Conservation (phyloP, 2,888 invertebrate genomes). For the Melanostoma mellinum region DNA sequence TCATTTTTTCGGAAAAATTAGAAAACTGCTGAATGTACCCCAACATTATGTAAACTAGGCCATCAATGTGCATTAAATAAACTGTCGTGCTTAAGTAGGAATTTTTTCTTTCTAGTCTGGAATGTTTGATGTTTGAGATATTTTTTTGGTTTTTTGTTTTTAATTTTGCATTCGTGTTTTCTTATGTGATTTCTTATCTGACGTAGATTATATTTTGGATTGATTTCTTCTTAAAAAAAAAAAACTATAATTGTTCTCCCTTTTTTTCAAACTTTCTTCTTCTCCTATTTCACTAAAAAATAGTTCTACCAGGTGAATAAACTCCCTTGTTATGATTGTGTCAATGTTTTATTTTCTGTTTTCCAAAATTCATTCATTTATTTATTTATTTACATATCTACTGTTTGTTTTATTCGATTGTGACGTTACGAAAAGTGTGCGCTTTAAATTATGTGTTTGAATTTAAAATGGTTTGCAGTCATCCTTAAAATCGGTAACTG, state of each 20-base stretch:
- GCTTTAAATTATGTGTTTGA: no score
- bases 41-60: no score
- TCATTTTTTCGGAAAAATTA: no score
- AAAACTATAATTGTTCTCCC: slow-evolving; percentile 26
- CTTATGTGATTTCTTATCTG: background rate
- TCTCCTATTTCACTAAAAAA: slow-evolving; percentile 46
- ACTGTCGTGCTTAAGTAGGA: no score
- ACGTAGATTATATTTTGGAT: slow-evolving; percentile 2
- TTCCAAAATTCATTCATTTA: slow-evolving; percentile 6
- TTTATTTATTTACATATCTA: background rate
- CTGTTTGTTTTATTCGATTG: no score
- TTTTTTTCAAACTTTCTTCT: slow-evolving; percentile 56
- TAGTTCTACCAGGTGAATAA: slow-evolving; percentile 80
- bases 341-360: slow-evolving; percentile 33
- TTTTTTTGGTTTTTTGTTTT: slow-evolving; percentile 8
- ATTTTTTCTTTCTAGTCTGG: background rate
- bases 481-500: no score
- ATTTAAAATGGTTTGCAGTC: no score
- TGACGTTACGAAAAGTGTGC: no score
- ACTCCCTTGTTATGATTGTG: slow-evolving; percentile 73
- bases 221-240: slow-evolving; percentile 16
- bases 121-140: background rate
- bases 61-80: no score
- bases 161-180: slow-evolving; percentile 2
- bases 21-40: no score